phyloP scores from a whole-genome alignment of 2,113 vertebrate genomes.

The Dipodomys spectabilis region DNA sequence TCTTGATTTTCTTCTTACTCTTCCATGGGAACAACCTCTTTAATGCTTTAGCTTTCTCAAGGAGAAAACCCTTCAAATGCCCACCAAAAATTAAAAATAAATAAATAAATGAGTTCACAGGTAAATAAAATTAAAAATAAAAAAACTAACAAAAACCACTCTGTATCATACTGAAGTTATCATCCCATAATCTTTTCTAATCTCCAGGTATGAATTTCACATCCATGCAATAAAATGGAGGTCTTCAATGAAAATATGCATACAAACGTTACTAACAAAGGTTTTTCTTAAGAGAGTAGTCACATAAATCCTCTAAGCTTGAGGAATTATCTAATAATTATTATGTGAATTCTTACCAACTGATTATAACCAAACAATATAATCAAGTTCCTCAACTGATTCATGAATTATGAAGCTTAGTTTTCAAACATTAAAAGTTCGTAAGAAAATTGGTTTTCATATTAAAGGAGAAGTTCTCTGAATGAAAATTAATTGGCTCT shows the following conservation, averaged over 20 bases:
- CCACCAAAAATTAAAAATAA: neutral
- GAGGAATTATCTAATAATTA: constrained; percentile 32
- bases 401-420: constrained; percentile 26
- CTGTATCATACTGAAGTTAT: neutral
- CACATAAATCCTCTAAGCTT: neutral
- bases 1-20: neutral
- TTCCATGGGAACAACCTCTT: neutral
- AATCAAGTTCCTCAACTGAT: neutral
- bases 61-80: neutral
- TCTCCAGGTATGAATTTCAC: too few species aligned
- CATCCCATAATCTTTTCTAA: too few species aligned
- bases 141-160: neutral
- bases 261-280: neutral
- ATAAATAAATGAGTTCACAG: neutral
- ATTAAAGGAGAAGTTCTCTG: neutral
- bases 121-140: neutral
- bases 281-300: neutral
- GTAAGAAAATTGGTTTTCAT: constrained; percentile 47
- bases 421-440: constrained; percentile 13
- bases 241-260: neutral
- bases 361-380: neutral
- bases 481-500: constrained; percentile 31
- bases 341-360: neutral
- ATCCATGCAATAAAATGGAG: neutral
- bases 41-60: neutral